Base-by-base conservation (phyloP, 2,113 vertebrate genomes). In the Limnothrissa miodon region DNA sequence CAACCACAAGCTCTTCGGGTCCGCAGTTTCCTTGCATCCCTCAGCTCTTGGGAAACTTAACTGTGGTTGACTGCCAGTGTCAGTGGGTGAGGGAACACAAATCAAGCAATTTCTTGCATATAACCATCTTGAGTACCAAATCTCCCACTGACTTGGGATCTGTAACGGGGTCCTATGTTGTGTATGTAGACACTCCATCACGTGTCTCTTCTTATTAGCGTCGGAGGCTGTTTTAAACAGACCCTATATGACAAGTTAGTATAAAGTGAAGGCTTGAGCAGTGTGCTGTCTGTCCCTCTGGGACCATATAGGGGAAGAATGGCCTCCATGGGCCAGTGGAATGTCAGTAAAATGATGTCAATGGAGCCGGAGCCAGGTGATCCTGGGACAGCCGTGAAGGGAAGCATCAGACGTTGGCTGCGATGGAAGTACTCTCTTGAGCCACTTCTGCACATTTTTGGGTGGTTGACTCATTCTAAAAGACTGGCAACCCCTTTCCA, bases 341-440 rank as follows among this genome's bases (percentile, higher is more conserved):
- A 62, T 62, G 59, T 29, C 29, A 36, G 62, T 33, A 25, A 70
- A 36, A 70, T 70, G 7, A 70, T 70, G 62, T 25, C 29, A 70
- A 15, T 1, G 13, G 17, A 36, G 66, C 21, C 2, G 42, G 23
- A 8, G 25, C 39, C 78, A 74, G 78, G 44, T 83, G 86, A 83
- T 79, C 81, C 70, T 74, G 83, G 48, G 48, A 39, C 29, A 74
- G 78, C 39, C 15, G 66, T 5, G 11, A 13, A 62, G 48, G 74
- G 66, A 45, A 44, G 78, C 29, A 59, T 84, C 81, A 83, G 42
- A 62, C 4, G 2, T 85, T 21, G 80, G 25, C 45, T 13, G 62
- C 51, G 79, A 70, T 62, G 85, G 62, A 85, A 39, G 53, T 44
- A 62, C 66, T 82, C 62, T 74, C 66, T 78, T 46, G 83, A 78